Evolutionary conservation across 2,888 invertebrate species (phyloP).

Genomic region (Ganaspis brasiliensis): DNA sequence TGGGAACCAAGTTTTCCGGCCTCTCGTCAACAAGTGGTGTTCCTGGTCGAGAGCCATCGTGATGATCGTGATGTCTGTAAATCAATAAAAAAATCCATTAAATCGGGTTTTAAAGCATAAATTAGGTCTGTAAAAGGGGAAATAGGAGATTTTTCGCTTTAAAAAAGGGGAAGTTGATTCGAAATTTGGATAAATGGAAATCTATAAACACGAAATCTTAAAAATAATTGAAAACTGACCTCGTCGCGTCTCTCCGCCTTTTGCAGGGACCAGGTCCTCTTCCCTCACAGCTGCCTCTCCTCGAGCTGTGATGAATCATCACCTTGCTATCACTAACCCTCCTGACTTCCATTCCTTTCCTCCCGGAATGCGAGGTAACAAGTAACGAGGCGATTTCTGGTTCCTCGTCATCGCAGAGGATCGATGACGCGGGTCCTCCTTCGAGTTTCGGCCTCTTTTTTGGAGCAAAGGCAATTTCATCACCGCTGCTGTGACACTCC

Average conservation of each 20-base stretch:
- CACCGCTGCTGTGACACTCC: conserved; percentile 87
- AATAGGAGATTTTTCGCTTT: too few relatives aligned
- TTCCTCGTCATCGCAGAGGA: conserved; percentile 77
- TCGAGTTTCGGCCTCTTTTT: conserved; percentile 86
- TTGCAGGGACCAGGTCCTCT: conserved; percentile 76
- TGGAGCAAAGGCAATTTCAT: conserved; percentile 84
- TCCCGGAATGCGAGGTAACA: conserved; percentile 77
- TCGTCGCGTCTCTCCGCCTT: conserved; percentile 75
- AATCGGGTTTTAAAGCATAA: not conserved
- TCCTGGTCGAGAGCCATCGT: conserved; percentile 89
- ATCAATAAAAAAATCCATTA: conserved; percentile 13
- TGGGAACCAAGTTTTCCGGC: conserved; percentile 87
- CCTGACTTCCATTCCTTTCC: conserved; percentile 78
- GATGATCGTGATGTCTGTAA: conserved; percentile 81
- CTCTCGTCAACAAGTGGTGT: conserved; percentile 92
- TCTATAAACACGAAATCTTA: too few relatives aligned
- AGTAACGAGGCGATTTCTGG: conserved; percentile 77
- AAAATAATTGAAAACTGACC: conserved; percentile 59
- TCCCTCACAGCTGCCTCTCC: conserved; percentile 77
- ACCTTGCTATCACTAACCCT: conserved; percentile 78
- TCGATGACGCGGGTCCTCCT: conserved; percentile 74
- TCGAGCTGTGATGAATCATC: conserved; percentile 72
- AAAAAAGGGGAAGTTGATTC: too few relatives aligned
- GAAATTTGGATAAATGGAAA: too few relatives aligned
- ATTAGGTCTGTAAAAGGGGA: not conserved